Base-by-base conservation (phyloP, 2,888 invertebrate species). In the Tanypteryx hageni region DNA sequence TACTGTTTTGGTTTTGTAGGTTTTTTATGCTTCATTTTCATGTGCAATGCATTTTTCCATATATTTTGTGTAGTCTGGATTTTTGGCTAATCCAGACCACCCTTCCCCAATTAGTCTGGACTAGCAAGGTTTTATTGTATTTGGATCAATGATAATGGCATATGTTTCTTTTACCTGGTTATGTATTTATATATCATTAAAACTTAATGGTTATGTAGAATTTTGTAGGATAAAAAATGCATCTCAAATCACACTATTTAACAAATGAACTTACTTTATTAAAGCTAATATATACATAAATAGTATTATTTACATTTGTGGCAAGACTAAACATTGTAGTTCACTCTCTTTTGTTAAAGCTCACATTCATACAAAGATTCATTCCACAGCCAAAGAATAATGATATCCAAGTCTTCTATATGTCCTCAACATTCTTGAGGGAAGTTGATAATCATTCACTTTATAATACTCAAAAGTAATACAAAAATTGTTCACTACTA, bases 211-310 rank as follows among this genome's bases (percentile, higher is more conserved):
- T 44, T 44, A 44, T 44, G 44, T 44, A 44, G 44, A 1, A 44
- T 44, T 44, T 44, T 44, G 61, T 61, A 18, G 68, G 27, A 22
- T 76, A 10, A 76, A 7, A 27, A 76, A 76, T 76, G 76, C 27
- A 8, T 27, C 3, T 5, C 0, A 27, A 76, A 27, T 11, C 27
- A 44, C 44, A 44, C 44, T 27, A 8, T 64, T 10, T 44, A 89
- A 89, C 68, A 64, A 68, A 89, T 14, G 64, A 64, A 86, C 9
- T 89, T 64, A 64, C 14, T 89, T 89, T 89, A 89, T 89, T 89
- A 89, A 61, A 89, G 64, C 89, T 89, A 83, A 64, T 89, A 89
- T 89, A 44, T 89, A 89, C 89, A 89, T 89, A 89, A 89, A 89
- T 89, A 89, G n/a, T 64, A 89, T n/a, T 89, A 89, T 89, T 64